A percentile compares a stretch with the other conserved stretches of the same genome.
Conservation (phyloP, 1,140 invertebrate species). For the Platyura marginata region DNA sequence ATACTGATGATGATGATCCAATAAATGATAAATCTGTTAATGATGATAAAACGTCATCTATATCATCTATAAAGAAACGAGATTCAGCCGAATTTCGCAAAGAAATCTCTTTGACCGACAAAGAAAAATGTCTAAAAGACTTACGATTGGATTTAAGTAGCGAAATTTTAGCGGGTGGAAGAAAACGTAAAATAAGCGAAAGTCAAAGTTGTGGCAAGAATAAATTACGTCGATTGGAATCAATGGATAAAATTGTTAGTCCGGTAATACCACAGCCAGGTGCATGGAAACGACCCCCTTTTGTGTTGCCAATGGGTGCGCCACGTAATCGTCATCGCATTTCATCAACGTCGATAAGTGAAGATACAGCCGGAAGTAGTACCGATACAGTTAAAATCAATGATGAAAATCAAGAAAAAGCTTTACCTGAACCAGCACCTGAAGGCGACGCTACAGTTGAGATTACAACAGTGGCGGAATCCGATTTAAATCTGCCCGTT, state of each 20-base stretch:
- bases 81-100: too few species aligned
- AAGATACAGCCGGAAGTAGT: neutral
- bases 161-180: slow-evolving; percentile 16
- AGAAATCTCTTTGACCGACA: too few species aligned
- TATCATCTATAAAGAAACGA: too few species aligned
- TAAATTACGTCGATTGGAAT: slow-evolving; percentile 42
- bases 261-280: slow-evolving; percentile 79
- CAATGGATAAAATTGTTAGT: slow-evolving; percentile 79
- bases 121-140: slow-evolving; percentile 1
- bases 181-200: slow-evolving; percentile 28
- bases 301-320: slow-evolving; percentile 15
- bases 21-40: too few species aligned
- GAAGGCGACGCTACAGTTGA: neutral
- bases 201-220: slow-evolving; percentile 17
- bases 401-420: neutral
- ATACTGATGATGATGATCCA: neutral
- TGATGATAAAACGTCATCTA: too few species aligned
- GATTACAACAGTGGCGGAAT: slow-evolving; percentile 3
- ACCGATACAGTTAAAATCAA: neutral
- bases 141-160: slow-evolving; percentile 4
- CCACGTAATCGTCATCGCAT: slow-evolving; percentile 15
- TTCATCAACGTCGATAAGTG: neutral
- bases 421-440: neutral
- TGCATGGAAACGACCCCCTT: slow-evolving; percentile 42
- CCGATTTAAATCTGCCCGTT: neutral